These are phyloP conservation scores for Cyphomyrus discorhynchus DNA, from an alignment of 2,113 vertebrate genomes.

Conservation along the genomic window DNA sequence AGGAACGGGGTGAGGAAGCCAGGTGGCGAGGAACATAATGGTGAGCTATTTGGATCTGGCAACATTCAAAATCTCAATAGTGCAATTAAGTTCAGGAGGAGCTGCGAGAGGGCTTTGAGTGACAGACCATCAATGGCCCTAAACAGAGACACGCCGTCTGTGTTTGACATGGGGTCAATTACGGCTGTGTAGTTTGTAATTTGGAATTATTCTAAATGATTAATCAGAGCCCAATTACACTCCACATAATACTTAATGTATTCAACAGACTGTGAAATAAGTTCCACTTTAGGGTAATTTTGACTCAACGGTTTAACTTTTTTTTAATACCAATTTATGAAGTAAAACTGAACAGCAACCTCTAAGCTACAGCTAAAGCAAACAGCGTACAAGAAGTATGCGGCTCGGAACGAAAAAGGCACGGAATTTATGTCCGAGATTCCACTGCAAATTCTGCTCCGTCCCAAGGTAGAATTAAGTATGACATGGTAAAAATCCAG, in stretches of 20 bases:
- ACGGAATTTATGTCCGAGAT: not conserved
- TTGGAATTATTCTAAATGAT: slow-evolving; percentile 3
- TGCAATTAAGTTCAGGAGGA: slow-evolving; percentile 13
- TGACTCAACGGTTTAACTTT: not conserved
- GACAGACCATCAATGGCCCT: not conserved
- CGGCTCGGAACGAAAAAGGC: not conserved
- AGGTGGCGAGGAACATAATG: not conserved
- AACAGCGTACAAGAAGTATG: not conserved
- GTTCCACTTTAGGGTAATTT: slow-evolving; percentile 10
- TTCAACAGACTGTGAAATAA: slow-evolving; percentile 4
- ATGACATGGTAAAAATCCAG: not conserved
- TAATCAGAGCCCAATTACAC: not conserved
- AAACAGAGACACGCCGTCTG: not conserved
- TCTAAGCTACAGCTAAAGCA: not conserved
- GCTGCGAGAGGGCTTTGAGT: not conserved
- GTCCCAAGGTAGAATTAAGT: not conserved
- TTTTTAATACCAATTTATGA: not conserved
- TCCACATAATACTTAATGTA: not conserved
- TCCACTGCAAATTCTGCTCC: not conserved
- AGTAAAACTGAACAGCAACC: not conserved
- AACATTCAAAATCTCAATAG: slow-evolving; percentile 6
- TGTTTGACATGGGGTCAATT: not conserved
- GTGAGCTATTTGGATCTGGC: not conserved
- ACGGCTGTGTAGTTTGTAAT: not conserved
- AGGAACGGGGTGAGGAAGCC: not conserved